phyloP scores from a whole-genome alignment of 2,888 invertebrate species.

The Agrypnus murinus region DNA sequence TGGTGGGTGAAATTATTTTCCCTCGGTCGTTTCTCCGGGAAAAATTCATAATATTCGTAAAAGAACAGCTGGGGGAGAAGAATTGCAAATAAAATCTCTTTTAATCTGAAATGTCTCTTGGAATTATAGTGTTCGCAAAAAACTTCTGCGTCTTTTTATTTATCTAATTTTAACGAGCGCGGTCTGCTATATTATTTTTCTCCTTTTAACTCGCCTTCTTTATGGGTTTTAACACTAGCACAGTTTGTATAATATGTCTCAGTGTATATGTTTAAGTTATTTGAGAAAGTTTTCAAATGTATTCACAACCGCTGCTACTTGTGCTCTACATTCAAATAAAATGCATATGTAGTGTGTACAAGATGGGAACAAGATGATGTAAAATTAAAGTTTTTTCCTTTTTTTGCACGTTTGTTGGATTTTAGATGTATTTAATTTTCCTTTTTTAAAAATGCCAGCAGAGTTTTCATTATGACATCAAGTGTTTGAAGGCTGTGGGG shows the following conservation, averaged over 20 bases:
- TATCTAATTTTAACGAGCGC: slow-evolving; percentile 32
- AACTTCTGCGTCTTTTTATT: slow-evolving; percentile 18
- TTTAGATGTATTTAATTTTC: too few species aligned
- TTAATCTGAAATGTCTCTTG: slow-evolving; percentile 27
- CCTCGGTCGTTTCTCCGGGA: not conserved
- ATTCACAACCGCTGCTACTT: slow-evolving; percentile 23
- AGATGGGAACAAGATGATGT: slow-evolving; percentile 12
- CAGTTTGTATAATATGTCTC: not conserved
- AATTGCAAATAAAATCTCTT: slow-evolving; percentile 36
- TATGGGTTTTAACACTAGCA: slow-evolving; percentile 5
- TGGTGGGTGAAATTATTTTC: slow-evolving; percentile 31
- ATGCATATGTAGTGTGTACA: slow-evolving; percentile 21
- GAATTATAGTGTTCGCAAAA: slow-evolving; percentile 27
- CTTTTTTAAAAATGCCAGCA: not conserved
- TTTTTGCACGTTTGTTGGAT: not conserved
- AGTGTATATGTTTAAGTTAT: not conserved
- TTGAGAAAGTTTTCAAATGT: slow-evolving; percentile 14
- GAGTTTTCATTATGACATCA: too few species aligned
- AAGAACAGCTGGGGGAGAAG: slow-evolving; percentile 14
- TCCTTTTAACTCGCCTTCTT: slow-evolving; percentile 4
- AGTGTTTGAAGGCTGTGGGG: too few species aligned
- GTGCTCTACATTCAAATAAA: slow-evolving; percentile 11
- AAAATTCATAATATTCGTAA: slow-evolving; percentile 13
- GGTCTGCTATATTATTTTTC: slow-evolving; percentile 26
- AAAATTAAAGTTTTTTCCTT: slow-evolving; percentile 22